A percentile compares a stretch with the other conserved stretches of the same genome.
These are phyloP conservation scores for Xiphophorus couchianus DNA, from an alignment of 2,113 vertebrate genomes.

Conservation along the genomic window DNA sequence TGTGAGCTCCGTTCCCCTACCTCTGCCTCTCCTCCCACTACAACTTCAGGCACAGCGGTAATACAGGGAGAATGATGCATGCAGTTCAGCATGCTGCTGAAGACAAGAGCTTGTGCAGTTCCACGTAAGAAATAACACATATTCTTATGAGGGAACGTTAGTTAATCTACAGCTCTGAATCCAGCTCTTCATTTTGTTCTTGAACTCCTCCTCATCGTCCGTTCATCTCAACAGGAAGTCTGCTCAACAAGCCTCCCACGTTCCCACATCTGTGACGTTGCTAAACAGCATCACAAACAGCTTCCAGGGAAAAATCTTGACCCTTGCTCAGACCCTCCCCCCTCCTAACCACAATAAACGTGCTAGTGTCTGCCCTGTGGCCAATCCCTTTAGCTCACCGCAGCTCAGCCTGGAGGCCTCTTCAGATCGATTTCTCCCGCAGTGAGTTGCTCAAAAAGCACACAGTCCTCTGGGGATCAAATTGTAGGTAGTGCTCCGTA, in stretches of 20 bases:
- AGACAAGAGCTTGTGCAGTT: conserved; percentile 36
- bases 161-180: conserved; percentile 20
- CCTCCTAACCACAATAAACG: conserved; percentile 47
- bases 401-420: conserved; percentile 64
- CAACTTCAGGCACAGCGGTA: conserved; percentile 76
- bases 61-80: conserved; percentile 57
- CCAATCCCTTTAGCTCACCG: conserved; percentile 65
- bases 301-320: conserved; percentile 52
- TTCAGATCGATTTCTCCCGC: conserved; percentile 71
- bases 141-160: conserved; percentile 5
- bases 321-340: conserved; percentile 7
- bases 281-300: conserved; percentile 67
- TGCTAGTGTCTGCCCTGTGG: conserved; percentile 65
- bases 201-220: conserved; percentile 47
- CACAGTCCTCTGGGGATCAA: conserved; percentile 66
- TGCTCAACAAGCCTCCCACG: conserved; percentile 56
- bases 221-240: conserved; percentile 71
- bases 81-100: conserved; percentile 41
- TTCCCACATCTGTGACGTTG: conserved; percentile 73
- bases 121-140: conserved; percentile 39
- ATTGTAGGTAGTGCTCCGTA: conserved; percentile 56
- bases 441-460: conserved; percentile 56
- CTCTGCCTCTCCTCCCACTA: conserved; percentile 83
- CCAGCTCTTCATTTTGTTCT: conserved; percentile 19
- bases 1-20: conserved; percentile 80